phyloP scores from a whole-genome alignment of 2,888 invertebrate genomes.

The Phrixothrix hirtus region DNA sequence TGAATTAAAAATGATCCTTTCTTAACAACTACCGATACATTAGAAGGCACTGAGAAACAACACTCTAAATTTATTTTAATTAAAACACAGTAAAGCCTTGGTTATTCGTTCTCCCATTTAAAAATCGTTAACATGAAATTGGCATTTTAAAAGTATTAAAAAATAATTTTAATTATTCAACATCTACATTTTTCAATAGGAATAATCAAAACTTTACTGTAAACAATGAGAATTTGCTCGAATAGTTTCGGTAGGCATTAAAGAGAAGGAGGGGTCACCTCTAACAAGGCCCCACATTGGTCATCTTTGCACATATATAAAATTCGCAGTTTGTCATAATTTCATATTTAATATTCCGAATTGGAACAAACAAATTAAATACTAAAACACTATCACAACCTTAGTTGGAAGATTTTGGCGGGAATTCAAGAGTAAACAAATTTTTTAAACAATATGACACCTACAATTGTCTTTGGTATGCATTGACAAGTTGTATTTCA shows the following conservation, averaged over 20 bases:
- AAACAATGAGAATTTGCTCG: too few relatives aligned
- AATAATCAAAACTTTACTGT: too few relatives aligned
- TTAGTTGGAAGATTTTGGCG: conserved; percentile 57
- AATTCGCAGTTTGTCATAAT: conserved; percentile 4
- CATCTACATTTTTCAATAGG: too few relatives aligned
- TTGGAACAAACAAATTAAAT: conserved; percentile 41
- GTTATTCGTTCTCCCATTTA: too few relatives aligned
- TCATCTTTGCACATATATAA: too few relatives aligned
- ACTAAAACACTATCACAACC: conserved; percentile 57
- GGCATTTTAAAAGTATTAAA: too few relatives aligned
- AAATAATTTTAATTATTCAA: too few relatives aligned
- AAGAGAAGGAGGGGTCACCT: too few relatives aligned
- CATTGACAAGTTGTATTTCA: conserved; percentile 47
- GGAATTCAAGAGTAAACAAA: conserved; percentile 40
- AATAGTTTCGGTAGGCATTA: too few relatives aligned
- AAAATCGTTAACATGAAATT: too few relatives aligned
- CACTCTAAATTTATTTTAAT: neutral
- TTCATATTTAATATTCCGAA: conserved; percentile 19
- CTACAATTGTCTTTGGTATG: conserved; percentile 55
- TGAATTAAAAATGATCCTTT: neutral
- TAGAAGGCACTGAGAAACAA: neutral
- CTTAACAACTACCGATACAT: neutral
- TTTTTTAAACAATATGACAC: conserved; percentile 50
- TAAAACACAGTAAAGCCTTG: neutral
- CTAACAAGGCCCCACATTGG: too few relatives aligned